Evolutionary conservation across 2,888 invertebrate genomes (phyloP), one percentile per base, ranked within the genome.

Genomic region (Calameuta idolon): DNA sequence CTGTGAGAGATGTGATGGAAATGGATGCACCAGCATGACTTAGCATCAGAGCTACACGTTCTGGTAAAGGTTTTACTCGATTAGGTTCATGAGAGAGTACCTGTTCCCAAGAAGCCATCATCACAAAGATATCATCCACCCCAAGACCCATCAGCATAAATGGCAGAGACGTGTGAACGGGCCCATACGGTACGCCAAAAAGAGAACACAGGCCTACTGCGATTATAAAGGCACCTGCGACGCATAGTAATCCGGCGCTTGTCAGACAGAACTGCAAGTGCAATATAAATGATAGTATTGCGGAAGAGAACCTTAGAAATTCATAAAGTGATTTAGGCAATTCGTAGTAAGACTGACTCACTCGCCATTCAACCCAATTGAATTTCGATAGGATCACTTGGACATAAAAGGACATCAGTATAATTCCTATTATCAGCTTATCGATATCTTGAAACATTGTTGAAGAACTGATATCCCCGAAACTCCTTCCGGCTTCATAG

Each of bases 51-150:
- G 95, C 96, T 76, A 96, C 93, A 90, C 94, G 94, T 85, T 95
- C 93, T n/a, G 94, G 93, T 40, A 95, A 87, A 82, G 94, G 93
- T 83, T 93, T 92, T 77, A 92, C 91, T 74, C 92, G 90, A 83
- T 92, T 92, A 81, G 93, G 92, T 75, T 93, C 92, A 69, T 92
- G 91, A 12, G 94, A 92, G 23, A 95, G 89, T 78, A 93, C 85
- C 87, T 95, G 94, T 81, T 95, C 94, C 95, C 95, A 96, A 88
- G 95, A 95, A 33, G 96, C 95, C 92, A 95, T 94, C 92, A 97
- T 96, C 0, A 97, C 96, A 91, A 97, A 97, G 94, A 97, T 96
- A 88, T 97, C 97, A 86, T 97, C 97, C 34, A 97, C 94, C 68
- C 96, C 95, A 82, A 96, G 93, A 81, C 97, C 97, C 94, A 97